A percentile compares a stretch with the other conserved stretches of the same genome.
Conservation (phyloP, 1,140 invertebrate species). For the Gonioctena quinquepunctata region DNA sequence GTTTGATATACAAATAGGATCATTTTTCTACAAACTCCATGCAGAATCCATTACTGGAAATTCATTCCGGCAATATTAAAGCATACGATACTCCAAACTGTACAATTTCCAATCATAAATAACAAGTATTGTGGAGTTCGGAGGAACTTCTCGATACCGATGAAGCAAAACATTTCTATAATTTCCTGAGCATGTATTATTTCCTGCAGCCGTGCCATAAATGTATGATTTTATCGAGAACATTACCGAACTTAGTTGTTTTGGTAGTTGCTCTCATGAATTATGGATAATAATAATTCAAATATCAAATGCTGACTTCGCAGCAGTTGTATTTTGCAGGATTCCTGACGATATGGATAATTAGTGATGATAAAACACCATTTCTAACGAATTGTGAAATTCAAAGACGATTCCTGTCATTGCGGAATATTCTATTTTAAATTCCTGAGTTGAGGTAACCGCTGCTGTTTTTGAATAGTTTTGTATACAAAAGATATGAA, state of each 20-base stretch:
- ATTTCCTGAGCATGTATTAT: slow-evolving; percentile 16
- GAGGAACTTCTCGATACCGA: slow-evolving; percentile 1
- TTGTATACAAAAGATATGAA: too few species aligned
- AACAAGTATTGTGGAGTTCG: slow-evolving; percentile 4
- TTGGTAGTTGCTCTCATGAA: neutral
- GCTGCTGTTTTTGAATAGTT: too few species aligned
- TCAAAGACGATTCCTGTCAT: too few species aligned
- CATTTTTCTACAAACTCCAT: too few species aligned
- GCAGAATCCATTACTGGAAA: too few species aligned
- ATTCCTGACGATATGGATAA: too few species aligned
- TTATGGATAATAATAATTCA: neutral
- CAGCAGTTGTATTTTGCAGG: neutral
- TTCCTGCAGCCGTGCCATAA: slow-evolving; percentile 6
- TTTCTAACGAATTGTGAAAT: too few species aligned
- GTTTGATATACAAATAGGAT: too few species aligned
- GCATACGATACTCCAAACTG: neutral
- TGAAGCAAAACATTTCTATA: slow-evolving; percentile 13
- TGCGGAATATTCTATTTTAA: too few species aligned
- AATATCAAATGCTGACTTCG: neutral
- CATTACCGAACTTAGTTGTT: neutral
- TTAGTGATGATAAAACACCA: too few species aligned
- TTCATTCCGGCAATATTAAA: too few species aligned
- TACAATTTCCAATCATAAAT: neutral
- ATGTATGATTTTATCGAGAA: neutral
- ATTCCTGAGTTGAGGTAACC: too few species aligned